phyloP scores from a whole-genome alignment of 2,113 vertebrate species.

The Spheniscus mendiculus region DNA sequence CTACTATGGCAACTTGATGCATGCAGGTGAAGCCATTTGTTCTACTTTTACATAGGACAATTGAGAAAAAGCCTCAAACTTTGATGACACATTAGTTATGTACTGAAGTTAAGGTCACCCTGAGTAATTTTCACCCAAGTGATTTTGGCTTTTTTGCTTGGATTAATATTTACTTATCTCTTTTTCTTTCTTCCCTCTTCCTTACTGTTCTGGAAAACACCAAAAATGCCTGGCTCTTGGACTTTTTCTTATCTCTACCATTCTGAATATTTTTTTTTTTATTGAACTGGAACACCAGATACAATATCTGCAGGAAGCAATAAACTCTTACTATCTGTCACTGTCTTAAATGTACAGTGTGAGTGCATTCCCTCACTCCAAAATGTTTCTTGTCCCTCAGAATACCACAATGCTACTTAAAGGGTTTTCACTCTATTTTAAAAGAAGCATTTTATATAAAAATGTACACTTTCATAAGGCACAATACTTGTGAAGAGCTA shows the following conservation, averaged over 20 bases:
- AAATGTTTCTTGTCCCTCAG: not conserved
- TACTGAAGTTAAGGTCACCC: not conserved
- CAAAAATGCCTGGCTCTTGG: not conserved
- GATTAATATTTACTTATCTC: not conserved
- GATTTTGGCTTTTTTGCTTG: not conserved
- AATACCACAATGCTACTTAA: not conserved
- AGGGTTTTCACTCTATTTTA: not conserved
- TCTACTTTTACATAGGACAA: not conserved
- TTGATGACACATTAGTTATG: not conserved
- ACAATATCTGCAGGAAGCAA: not conserved
- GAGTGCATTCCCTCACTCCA: not conserved
- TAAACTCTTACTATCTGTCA: not conserved
- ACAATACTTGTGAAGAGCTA: not conserved
- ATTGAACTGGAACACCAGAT: not conserved
- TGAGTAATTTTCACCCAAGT: not conserved
- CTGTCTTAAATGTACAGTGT: not conserved
- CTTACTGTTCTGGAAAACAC: not conserved
- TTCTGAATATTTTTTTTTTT: conserved; percentile 2
- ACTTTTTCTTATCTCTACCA: not conserved
- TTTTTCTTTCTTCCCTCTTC: not conserved
- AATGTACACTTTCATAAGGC: not conserved
- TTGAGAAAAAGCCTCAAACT: not conserved
- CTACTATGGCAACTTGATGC: not conserved
- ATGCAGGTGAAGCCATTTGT: not conserved
- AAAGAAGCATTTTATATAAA: not conserved